Percentiles rank a stretch among this genome's conserved stretches.
phyloP scores from a whole-genome alignment of 2,113 vertebrate genomes.

The Prunella himalayana region DNA sequence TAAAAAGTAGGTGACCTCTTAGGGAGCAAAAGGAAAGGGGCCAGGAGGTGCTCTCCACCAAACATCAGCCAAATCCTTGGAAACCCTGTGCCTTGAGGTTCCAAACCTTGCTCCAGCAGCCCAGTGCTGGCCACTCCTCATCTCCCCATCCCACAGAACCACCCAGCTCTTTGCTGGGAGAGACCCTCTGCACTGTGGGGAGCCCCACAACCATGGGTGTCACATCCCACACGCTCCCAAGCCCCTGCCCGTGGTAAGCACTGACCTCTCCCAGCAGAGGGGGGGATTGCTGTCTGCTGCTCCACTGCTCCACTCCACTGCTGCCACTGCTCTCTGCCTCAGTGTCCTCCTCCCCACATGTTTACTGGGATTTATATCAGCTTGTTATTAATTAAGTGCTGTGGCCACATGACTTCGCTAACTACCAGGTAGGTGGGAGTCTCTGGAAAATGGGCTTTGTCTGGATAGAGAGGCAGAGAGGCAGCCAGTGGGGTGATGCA shows the following conservation, averaged over 20 bases:
- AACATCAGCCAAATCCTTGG: background rate
- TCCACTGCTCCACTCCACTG: background rate
- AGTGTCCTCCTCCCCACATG: background rate
- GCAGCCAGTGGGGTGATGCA: fast-evolving
- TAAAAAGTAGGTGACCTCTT: background rate
- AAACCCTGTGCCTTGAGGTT: background rate
- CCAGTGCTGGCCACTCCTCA: background rate
- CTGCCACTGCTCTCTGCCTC: background rate
- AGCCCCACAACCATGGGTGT: fast-evolving
- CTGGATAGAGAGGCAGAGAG: background rate
- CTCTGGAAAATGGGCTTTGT: background rate
- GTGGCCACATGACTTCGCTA: slow-evolving; percentile 44
- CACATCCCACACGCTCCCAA: fast-evolving
- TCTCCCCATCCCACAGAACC: background rate
- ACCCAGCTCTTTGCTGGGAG: background rate
- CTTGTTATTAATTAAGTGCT: slow-evolving; percentile 51
- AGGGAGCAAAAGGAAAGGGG: background rate
- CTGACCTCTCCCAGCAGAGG: background rate
- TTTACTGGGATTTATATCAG: slow-evolving; percentile 31
- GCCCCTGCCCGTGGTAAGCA: background rate
- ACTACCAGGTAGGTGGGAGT: slow-evolving; percentile 43
- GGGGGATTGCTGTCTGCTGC: background rate
- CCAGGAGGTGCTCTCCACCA: background rate
- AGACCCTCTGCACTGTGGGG: fast-evolving
- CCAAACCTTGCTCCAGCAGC: background rate